Base-by-base conservation (phyloP, 2,888 invertebrate genomes). In the Drosophila robusta region DNA sequence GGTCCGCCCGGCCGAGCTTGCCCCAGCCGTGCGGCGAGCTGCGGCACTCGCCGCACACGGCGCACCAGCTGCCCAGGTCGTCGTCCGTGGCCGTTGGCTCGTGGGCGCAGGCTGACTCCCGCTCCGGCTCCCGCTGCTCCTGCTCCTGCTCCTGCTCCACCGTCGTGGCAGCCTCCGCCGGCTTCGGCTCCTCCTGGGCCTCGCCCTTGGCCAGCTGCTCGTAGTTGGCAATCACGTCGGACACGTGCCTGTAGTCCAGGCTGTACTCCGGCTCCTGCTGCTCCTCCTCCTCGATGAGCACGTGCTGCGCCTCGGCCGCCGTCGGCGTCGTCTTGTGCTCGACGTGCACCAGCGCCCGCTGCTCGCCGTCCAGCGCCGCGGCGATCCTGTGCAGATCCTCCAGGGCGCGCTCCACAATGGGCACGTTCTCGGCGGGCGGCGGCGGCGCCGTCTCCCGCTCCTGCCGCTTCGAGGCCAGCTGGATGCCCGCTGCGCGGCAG, bases 321-420 rank as follows among this genome's bases (percentile, higher is more conserved):
- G 42, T 76, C 42, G 88, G 88, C 54, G 74, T 68, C 4, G 65
- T 78, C 55, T 61, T 78, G 45, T 80, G 75, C 60, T 74, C 74
- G 38, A 86, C 61, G 18, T 75, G 75, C 54, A 76, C 14, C 41
- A 70, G 51, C 24, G 62, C 45, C 7, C 44, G 68, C 9, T 66
- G 70, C 2, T 80, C 68, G 36, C 57, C 57, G 44, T 78, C 75
- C 69, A 87, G 49, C 0, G 85, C 80, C 7, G 65, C 61, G 24
- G 90, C 82, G 51, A 91, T 80, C 63, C 79, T 78, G 65, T 87
- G 89, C 66, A 92, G 82, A 70, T 92, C 92, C 42, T 83, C 70
- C 24, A 92, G 76, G 1, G 90, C 91, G 22, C 88, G 87, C 71
- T 92, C 92, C 62, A 91, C 91, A 32, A 91, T 89, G 12, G 91